Evolutionary conservation across 2,888 invertebrate genomes (phyloP), one percentile per base, ranked within the genome.

Genomic region (Callyntrura guangdongensis): DNA sequence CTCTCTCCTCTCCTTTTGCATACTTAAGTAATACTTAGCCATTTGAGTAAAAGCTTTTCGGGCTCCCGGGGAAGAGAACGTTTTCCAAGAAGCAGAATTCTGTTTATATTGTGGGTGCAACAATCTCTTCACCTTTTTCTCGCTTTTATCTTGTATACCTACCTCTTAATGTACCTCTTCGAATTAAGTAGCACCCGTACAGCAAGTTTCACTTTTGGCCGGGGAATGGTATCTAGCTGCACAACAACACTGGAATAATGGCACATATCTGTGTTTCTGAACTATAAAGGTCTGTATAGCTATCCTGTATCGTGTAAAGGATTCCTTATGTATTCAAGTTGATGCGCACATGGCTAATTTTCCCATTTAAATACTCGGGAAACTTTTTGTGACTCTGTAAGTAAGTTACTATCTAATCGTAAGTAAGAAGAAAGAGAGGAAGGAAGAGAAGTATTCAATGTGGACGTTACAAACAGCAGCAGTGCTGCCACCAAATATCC

Each of bases 51-150:
- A 14, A 47, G 14, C 11, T 69, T 45, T 59, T 27, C 59, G 9
- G 20, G 20, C 20, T 11, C n/a, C 6, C 36, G 36, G 36, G 25
- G 11, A 53, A 59, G 27, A 14, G 27, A 27, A 81, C 20, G 20
- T 8, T 6, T 45, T 82, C 47, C 56, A 14, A 79, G 14, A 27
- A 45, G 36, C 45, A 36, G 69, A 69, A 69, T 69, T 36, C 45
- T 69, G 45, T 69, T 69, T 36, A 12, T 59, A 36, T 59, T 49
- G 17, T 36, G 81, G 27, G 36, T 59, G 36, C 17, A 56, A n/a
- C 81, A 81, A 61, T 81, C 82, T 82, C 45, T 36, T 36, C 82
- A 61, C 82, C 64, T 45, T 82, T 81, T 79, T 36, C n/a, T 64
- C 69, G 36, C 36, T 36, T 67, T 53, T 12, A 53, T 14, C 69